Conservation (phyloP, 2,797 vertebrate genomes). For the Apogon talboti region DNA sequence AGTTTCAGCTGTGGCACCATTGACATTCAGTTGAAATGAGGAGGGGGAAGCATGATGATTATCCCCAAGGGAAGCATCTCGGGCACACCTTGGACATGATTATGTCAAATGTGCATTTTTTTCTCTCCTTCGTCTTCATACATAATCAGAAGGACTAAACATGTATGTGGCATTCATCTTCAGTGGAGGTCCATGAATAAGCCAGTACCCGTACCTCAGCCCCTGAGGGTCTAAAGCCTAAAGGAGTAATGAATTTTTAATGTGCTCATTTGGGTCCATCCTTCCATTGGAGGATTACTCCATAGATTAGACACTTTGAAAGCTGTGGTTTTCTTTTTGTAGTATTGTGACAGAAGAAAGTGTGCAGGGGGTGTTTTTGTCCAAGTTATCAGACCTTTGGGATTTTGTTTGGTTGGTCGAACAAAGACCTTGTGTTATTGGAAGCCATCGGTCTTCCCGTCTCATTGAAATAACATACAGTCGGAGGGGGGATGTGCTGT, state of each 20-base stretch:
- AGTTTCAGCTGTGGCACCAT: conserved; percentile 63
- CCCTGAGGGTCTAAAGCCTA: conserved; percentile 11
- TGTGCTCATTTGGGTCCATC: conserved; percentile 55
- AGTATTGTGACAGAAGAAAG: conserved; percentile 21
- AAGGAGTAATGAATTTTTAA: conserved; percentile 60
- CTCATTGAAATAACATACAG: conserved; percentile 34
- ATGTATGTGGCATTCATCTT: conserved; percentile 6
- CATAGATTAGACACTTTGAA: conserved; percentile 51
- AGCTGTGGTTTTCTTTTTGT: conserved; percentile 35
- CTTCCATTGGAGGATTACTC: conserved; percentile 53
- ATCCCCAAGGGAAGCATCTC: conserved; percentile 58
- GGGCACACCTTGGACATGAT: conserved; percentile 49
- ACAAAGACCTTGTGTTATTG: conserved; percentile 61
- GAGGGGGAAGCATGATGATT: conserved; percentile 65
- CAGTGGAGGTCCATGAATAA: conserved; percentile 14
- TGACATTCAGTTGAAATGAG: conserved; percentile 74
- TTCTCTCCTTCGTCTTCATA: conserved; percentile 33
- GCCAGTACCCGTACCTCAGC: background rate
- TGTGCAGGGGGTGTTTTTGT: conserved; percentile 32
- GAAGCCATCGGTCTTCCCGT: conserved; percentile 60
- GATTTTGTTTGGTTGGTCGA: conserved; percentile 38
- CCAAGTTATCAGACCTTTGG: conserved; percentile 55
- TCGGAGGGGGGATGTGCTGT: conserved; percentile 25
- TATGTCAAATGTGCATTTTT: conserved; percentile 37
- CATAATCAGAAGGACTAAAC: conserved; percentile 23